These are phyloP conservation scores for Numenius arquata DNA, from an alignment of 2,113 vertebrate species.

Conservation along the genomic window DNA sequence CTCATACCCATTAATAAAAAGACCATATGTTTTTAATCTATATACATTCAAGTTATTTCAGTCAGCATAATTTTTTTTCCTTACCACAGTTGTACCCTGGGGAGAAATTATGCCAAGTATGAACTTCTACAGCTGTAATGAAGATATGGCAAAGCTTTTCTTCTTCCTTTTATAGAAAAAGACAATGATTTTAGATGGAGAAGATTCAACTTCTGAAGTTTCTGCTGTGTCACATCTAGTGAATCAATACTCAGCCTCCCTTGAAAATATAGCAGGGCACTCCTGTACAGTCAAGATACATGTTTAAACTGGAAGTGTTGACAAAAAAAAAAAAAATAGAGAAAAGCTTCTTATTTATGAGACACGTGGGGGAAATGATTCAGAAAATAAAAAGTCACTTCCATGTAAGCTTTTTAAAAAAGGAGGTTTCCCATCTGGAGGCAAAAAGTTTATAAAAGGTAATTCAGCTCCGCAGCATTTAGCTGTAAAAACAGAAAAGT, in stretches of 20 bases:
- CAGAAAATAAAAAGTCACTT: neutral
- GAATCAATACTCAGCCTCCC: neutral
- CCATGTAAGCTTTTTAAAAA: neutral
- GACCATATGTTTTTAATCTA: slow-evolving; percentile 29
- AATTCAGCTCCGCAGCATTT: neutral
- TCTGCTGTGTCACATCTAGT: neutral
- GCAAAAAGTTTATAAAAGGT: neutral
- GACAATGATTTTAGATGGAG: neutral
- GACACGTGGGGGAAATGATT: neutral
- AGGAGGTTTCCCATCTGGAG: neutral
- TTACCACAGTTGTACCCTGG: slow-evolving; percentile 10
- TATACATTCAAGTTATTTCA: slow-evolving; percentile 5
- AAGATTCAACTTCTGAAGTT: neutral
- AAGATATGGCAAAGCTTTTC: slow-evolving; percentile 6
- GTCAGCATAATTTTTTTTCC: neutral
- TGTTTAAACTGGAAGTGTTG: neutral
- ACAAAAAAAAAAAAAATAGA: neutral
- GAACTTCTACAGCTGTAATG: slow-evolving; percentile 23
- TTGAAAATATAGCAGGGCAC: neutral
- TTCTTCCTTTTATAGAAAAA: neutral
- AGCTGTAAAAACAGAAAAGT: neutral
- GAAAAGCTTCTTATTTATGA: neutral
- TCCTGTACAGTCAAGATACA: neutral
- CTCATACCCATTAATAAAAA: neutral
- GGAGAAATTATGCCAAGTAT: slow-evolving; percentile 44